A percentile compares a stretch with the other conserved stretches of the same genome.
phyloP scores from a whole-genome alignment of 2,797 vertebrate species.

The Ispidina picta region DNA sequence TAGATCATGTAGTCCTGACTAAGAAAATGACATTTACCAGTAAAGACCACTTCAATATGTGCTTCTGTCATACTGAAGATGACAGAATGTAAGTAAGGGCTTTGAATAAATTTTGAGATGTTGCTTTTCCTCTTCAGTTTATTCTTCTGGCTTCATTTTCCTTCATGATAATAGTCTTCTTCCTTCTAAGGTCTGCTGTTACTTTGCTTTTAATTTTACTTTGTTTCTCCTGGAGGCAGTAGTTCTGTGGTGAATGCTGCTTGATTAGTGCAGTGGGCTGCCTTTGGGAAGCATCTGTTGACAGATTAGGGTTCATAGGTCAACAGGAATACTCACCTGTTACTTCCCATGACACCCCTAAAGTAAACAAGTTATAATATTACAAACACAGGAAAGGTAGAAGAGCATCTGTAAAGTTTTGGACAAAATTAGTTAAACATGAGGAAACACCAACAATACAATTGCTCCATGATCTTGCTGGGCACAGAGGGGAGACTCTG shows the following conservation, averaged over 20 bases:
- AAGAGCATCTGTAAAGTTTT: neutral
- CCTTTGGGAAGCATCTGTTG: neutral
- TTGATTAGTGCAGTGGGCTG: neutral
- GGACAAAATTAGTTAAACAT: neutral
- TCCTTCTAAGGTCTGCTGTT: neutral
- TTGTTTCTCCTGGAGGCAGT: neutral
- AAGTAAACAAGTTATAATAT: neutral
- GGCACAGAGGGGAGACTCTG: too few species aligned
- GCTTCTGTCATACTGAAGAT: neutral
- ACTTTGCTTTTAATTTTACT: neutral
- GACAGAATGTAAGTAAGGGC: neutral
- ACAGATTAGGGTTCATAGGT: neutral
- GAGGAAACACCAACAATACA: neutral
- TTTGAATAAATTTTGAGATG: neutral
- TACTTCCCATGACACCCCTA: neutral
- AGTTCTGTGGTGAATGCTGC: neutral
- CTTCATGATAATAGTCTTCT: neutral
- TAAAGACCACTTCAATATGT: neutral
- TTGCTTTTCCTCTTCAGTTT: neutral
- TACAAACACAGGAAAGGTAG: neutral
- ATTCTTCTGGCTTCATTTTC: neutral
- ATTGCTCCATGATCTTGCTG: neutral
- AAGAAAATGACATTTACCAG: neutral
- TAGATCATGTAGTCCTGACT: neutral
- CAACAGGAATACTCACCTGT: neutral